These are phyloP conservation scores for Orgyia antiqua DNA, from an alignment of 2,888 invertebrate genomes.

Conservation along the genomic window DNA sequence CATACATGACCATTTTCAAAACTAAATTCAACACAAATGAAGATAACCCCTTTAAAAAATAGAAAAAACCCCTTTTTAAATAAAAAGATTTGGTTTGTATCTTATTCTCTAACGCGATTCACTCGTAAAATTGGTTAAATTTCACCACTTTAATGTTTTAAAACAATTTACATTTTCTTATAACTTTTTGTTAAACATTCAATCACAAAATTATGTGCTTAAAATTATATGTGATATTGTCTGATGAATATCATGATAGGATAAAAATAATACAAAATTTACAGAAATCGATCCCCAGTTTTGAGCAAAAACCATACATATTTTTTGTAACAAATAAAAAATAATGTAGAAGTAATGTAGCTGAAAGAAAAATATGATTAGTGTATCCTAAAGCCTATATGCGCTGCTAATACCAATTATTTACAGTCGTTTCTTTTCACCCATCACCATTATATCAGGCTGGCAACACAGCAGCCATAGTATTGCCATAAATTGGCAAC, in stretches of 20 bases:
- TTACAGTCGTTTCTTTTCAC: constrained; percentile 16
- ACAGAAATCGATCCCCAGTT: constrained; percentile 4
- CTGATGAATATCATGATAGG: neutral
- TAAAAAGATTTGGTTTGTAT: no score
- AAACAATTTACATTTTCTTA: no score
- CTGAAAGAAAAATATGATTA: constrained; percentile 33
- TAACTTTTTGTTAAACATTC: no score
- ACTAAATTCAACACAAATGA: no score
- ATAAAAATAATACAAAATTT: neutral
- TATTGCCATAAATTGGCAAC: constrained; percentile 26
- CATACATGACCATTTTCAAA: no score
- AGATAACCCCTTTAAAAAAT: no score
- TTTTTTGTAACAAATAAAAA: neutral
- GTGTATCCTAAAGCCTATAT: constrained; percentile 15
- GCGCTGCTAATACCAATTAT: constrained; percentile 13
- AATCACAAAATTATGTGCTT: no score
- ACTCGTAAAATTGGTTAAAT: no score
- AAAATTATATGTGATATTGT: neutral
- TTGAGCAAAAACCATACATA: constrained; percentile 1
- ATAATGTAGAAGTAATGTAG: constrained; percentile 7
- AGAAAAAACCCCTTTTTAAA: no score
- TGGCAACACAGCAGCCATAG: constrained; percentile 15
- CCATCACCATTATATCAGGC: constrained; percentile 34
- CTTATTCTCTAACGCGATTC: no score
- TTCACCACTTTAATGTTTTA: no score